A percentile compares a stretch with the other conserved stretches of the same genome.
These are phyloP conservation scores for Hofmannophila pseudospretella DNA, from an alignment of 2,888 invertebrate genomes.

Conservation along the genomic window DNA sequence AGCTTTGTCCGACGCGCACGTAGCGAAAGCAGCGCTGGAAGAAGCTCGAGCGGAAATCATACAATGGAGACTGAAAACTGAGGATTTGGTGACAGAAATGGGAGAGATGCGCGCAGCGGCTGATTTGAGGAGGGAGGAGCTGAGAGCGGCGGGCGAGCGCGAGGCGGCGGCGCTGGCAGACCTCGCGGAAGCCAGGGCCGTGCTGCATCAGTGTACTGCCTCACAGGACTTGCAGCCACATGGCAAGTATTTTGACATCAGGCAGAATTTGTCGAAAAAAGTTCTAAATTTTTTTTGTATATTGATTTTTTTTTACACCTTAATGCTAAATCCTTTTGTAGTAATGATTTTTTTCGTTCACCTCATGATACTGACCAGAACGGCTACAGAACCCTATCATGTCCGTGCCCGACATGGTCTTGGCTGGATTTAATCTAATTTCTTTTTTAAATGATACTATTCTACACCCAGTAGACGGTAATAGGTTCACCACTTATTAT, in stretches of 20 bases:
- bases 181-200: conserved; percentile 53
- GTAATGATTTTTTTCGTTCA: too few species aligned
- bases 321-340: too few species aligned
- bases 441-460: neutral
- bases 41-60: conserved; percentile 43
- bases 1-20: conserved; percentile 44
- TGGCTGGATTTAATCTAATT: too few species aligned
- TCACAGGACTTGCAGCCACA: conserved; percentile 56
- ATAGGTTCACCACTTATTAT: too few species aligned
- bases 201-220: conserved; percentile 55
- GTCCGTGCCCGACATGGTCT: neutral
- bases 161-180: conserved; percentile 57
- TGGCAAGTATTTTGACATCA: too few species aligned
- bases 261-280: too few species aligned
- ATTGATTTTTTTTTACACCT: too few species aligned
- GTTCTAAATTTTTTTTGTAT: too few species aligned
- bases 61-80: conserved; percentile 54
- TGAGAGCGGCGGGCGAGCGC: conserved; percentile 49
- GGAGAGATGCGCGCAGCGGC: conserved; percentile 51
- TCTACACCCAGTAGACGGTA: too few species aligned
- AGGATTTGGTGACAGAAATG: conserved; percentile 51
- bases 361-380: too few species aligned
- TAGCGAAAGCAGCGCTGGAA: conserved; percentile 47
- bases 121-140: conserved; percentile 53
- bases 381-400: neutral